Base-by-base conservation (phyloP, 2,797 vertebrate genomes). In the Onychomys arenicola region DNA sequence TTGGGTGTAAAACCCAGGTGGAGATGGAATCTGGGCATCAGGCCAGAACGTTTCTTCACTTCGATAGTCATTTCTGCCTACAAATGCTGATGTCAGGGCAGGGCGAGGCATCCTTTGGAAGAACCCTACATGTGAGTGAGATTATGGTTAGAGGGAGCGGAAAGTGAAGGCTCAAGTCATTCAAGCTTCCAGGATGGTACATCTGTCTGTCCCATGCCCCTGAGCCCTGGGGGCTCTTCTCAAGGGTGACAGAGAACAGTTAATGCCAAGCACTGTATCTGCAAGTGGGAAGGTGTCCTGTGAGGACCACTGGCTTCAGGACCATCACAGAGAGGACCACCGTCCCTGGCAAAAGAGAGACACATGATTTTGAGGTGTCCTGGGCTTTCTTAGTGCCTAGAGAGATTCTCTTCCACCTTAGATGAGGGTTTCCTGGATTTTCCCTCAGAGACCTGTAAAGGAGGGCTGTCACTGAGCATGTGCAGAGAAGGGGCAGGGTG, bases 401-500 rank as follows among this genome's bases (percentile, higher is more conserved):
- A 71, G 25, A 37, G 32, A 12, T 17, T 43, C 59, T 76, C 55
- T 8, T 37, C 32, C 7, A 49, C 49, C 8, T 55, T 25, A 25
- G 63, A 37, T 0, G 5, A 40, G 17, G 32, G 32, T 16, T 69
- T 73, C 59, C 46, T 40, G 43, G 65, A 46, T 65, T 81, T 27
- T 61, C 32, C 7, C 25, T 78, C 3, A 27, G 63, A 78, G 19
- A 13, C 81, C 29, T 34, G 2, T 32, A n/a, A 4, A 10, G 37
- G 43, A 46, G 13, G 37, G 16, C 21, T 52, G 63, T n/a, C 78
- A 25, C 29, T 7, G 43, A 73, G 37, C n/a, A 49, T 4, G 55
- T 21, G 17, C 5, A 4, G 55, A 32, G 55, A 3, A 34, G 0
- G 14, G 21, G 19, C 17, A 2, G 37, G 37, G 13, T 63, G 2